Conservation (phyloP, 2,797 vertebrate species). For the Kryptolebias ocellatus region DNA sequence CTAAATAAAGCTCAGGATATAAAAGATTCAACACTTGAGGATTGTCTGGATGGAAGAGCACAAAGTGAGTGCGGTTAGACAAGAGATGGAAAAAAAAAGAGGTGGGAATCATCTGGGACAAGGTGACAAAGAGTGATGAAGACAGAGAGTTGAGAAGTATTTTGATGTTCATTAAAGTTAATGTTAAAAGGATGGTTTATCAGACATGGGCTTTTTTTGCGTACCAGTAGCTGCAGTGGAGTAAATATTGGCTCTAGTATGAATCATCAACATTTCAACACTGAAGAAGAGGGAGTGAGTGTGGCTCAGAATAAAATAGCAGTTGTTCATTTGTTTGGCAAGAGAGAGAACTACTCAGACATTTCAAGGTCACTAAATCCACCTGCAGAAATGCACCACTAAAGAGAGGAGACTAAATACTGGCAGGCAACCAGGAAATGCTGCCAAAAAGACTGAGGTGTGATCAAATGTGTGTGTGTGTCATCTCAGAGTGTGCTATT, state of each 20-base stretch:
- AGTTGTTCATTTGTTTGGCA: conserved; percentile 43
- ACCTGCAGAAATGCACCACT: conserved; percentile 32
- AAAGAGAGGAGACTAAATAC: conserved; percentile 43
- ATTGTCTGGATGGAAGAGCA: conserved; percentile 43
- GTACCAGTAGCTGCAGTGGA: conserved; percentile 36
- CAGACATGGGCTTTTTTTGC: conserved; percentile 12
- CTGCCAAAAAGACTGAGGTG: conserved; percentile 57
- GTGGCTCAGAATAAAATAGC: conserved; percentile 46
- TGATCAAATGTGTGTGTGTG: conserved; percentile 27
- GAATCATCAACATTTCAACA: conserved; percentile 60
- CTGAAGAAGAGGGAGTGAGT: conserved; percentile 29
- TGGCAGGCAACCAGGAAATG: conserved; percentile 44
- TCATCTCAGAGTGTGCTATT: conserved; percentile 11
- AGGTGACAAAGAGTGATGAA: conserved; percentile 27
- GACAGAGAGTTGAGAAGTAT: conserved; percentile 9
- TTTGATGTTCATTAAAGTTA: conserved; percentile 26
- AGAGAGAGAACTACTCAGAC: conserved; percentile 42
- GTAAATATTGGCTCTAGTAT: conserved; percentile 31
- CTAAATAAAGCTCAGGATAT: conserved; percentile 61
- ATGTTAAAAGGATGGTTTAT: conserved; percentile 38
- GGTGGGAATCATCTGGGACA: conserved; percentile 37
- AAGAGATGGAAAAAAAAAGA: conserved; percentile 1
- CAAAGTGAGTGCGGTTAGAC: conserved; percentile 10
- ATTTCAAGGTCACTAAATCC: conserved; percentile 65
- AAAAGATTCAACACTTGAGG: conserved; percentile 65